These are phyloP conservation scores for Pomatorhinus ruficollis DNA, from an alignment of 2,113 vertebrate species.

Conservation along the genomic window DNA sequence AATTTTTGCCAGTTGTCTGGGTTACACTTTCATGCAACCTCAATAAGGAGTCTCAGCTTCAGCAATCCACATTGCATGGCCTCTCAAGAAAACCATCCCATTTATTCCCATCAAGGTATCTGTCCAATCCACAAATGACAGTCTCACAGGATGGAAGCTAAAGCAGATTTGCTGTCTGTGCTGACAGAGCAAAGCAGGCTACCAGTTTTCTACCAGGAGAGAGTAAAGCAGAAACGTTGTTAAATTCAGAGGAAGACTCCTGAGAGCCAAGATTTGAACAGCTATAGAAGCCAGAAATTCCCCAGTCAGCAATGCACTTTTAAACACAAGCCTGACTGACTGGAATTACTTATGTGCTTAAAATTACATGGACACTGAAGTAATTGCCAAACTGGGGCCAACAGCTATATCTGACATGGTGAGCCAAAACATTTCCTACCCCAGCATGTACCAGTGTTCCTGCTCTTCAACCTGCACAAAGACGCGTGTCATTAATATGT, in stretches of 20 bases:
- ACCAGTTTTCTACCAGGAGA: background rate
- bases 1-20: background rate
- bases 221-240: background rate
- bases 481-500: background rate
- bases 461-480: background rate
- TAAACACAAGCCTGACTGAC: background rate
- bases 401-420: background rate
- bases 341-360: constrained; percentile 26
- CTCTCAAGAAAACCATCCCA: background rate
- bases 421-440: background rate
- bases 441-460: background rate
- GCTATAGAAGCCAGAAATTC: background rate
- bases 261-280: background rate
- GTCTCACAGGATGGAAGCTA: background rate
- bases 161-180: background rate
- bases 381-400: background rate
- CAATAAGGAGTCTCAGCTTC: background rate
- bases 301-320: background rate
- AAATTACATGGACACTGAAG: constrained; percentile 11
- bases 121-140: background rate
- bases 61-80: background rate
- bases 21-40: background rate
- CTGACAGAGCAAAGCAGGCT: background rate
- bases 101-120: background rate
- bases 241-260: constrained; percentile 18